A percentile compares a stretch with the other conserved stretches of the same genome.
Conservation (phyloP, 2,113 vertebrate species). For the Litocranius walleri region DNA sequence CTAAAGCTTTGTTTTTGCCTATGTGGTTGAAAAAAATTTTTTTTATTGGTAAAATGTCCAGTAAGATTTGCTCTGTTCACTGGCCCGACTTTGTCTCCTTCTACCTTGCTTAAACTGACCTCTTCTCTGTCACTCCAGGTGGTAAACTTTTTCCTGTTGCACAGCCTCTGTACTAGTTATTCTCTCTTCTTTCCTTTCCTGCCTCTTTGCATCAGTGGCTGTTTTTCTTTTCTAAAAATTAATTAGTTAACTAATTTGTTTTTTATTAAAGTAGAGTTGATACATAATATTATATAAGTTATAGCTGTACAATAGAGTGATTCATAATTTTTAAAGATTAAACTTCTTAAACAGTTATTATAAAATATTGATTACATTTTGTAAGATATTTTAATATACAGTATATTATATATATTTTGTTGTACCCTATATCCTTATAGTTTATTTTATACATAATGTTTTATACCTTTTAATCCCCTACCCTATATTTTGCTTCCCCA, state of each 20-base stretch:
- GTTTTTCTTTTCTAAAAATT: neutral
- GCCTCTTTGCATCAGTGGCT: neutral
- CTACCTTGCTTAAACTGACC: neutral
- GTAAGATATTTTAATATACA: neutral
- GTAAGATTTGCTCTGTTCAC: neutral
- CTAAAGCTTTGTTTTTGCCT: neutral
- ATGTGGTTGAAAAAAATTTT: neutral
- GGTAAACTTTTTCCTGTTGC: neutral
- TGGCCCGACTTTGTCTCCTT: neutral
- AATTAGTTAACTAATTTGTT: neutral
- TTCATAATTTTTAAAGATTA: neutral
- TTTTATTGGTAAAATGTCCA: slow-evolving; percentile 26
- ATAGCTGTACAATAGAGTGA: neutral
- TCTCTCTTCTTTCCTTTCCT: neutral
- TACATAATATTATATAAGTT: neutral
- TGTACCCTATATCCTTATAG: neutral
- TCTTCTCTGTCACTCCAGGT: neutral
- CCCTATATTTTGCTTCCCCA: neutral
- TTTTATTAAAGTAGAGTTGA: neutral
- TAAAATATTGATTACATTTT: neutral
- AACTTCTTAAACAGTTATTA: neutral
- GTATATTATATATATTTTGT: neutral
- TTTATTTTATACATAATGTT: neutral
- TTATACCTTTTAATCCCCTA: neutral
- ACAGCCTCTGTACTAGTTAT: neutral